phyloP scores from a whole-genome alignment of 1,140 invertebrate species.

The Wasmannia auropunctata region DNA sequence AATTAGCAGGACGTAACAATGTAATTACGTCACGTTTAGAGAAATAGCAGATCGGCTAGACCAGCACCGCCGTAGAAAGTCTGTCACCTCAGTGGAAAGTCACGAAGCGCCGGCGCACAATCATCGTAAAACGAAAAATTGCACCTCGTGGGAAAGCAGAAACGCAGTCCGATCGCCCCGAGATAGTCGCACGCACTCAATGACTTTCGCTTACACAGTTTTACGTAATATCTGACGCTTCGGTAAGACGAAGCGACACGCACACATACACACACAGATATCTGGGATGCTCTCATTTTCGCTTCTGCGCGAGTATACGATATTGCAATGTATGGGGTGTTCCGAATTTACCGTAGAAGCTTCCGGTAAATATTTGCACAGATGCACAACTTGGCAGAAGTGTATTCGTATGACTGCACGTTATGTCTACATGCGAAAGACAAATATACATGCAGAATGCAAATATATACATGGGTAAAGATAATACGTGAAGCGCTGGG shows the following conservation, averaged over 20 bases:
- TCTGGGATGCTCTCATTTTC: slow-evolving; percentile 31
- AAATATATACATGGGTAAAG: slow-evolving; percentile 12
- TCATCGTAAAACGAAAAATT: slow-evolving; percentile 57
- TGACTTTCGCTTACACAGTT: slow-evolving; percentile 48
- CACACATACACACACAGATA: neutral
- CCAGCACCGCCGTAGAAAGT: slow-evolving; percentile 32
- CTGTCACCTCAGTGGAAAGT: slow-evolving; percentile 50
- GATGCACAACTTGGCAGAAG: neutral
- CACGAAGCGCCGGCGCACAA: slow-evolving; percentile 43
- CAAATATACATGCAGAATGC: slow-evolving; percentile 18
- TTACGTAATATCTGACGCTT: slow-evolving; percentile 39
- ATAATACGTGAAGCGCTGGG: neutral
- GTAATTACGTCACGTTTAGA: slow-evolving; percentile 28
- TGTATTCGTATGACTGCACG: neutral
- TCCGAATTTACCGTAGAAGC: neutral
- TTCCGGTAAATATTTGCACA: slow-evolving; percentile 13
- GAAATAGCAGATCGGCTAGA: neutral
- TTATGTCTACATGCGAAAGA: slow-evolving; percentile 5
- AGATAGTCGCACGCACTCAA: slow-evolving; percentile 59
- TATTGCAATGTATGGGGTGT: neutral
- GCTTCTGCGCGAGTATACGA: neutral
- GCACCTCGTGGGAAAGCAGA: slow-evolving; percentile 51
- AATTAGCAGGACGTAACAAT: slow-evolving; percentile 22
- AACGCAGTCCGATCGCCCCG: slow-evolving; percentile 48
- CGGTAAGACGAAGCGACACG: neutral